Percentiles rank a stretch among this genome's conserved stretches.
Conservation (phyloP, 2,888 invertebrate species). For the Epinotia brunnichana region DNA sequence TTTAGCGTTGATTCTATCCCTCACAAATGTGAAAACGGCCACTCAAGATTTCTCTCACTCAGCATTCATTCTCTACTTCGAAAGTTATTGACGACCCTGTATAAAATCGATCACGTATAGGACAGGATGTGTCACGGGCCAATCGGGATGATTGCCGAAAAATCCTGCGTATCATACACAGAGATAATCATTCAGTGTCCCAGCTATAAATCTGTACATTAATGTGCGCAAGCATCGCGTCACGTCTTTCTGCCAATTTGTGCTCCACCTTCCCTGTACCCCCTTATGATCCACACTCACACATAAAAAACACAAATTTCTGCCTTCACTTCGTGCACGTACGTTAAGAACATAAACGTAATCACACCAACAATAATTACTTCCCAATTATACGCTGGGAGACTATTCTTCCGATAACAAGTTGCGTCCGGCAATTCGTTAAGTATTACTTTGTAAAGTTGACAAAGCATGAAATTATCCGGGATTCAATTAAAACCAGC, state of each 20-base stretch:
- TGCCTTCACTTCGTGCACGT: slow-evolving; percentile 9
- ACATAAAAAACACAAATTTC: neutral
- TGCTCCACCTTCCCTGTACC: neutral
- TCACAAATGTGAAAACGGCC: neutral
- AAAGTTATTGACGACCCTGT: slow-evolving; percentile 22
- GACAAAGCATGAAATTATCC: slow-evolving; percentile 25
- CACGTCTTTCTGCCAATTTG: neutral
- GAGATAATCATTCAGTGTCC: slow-evolving; percentile 22
- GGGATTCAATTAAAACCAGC: neutral
- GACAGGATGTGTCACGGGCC: slow-evolving; percentile 45
- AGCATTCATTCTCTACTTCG: neutral
- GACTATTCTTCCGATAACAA: slow-evolving; percentile 21
- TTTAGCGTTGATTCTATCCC: neutral
- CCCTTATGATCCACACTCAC: neutral
- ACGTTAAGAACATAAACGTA: slow-evolving; percentile 40
- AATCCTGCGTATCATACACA: slow-evolving; percentile 39
- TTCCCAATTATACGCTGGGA: slow-evolving; percentile 35
- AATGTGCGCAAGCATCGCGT: slow-evolving; percentile 9
- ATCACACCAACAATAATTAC: slow-evolving; percentile 40
- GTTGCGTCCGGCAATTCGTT: slow-evolving; percentile 6
- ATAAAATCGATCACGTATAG: slow-evolving; percentile 46
- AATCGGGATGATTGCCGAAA: slow-evolving; percentile 47
- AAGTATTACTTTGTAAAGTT: slow-evolving; percentile 11
- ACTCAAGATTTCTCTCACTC: neutral
- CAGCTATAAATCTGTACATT: neutral